A percentile compares a stretch with the other conserved stretches of the same genome.
These are phyloP conservation scores for Apamea monoglypha DNA, from an alignment of 2,888 invertebrate genomes.

Conservation along the genomic window DNA sequence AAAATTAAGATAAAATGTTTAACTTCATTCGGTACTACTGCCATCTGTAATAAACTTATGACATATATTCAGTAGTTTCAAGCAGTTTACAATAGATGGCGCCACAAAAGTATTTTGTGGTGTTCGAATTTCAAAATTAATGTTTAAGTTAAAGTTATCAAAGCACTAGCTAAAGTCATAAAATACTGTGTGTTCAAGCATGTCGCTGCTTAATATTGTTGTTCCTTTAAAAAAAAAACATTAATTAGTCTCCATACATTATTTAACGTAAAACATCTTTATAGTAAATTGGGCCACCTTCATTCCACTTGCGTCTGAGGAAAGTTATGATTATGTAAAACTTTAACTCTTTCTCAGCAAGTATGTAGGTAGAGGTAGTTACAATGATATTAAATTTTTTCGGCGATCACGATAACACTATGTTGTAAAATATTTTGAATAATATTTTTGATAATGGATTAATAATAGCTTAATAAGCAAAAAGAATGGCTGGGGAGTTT, in stretches of 20 bases:
- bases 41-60: conserved; percentile 60
- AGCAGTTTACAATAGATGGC: conserved; percentile 59
- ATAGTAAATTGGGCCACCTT: not conserved
- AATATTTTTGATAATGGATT: not conserved
- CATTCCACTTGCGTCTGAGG: not conserved
- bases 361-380: too few relatives aligned
- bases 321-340: not conserved
- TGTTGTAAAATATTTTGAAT: not conserved
- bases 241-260: not conserved
- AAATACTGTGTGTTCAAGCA: too few relatives aligned
- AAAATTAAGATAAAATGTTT: not conserved
- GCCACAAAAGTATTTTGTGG: conserved; percentile 21
- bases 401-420: too few relatives aligned
- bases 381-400: not conserved
- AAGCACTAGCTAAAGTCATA: not conserved
- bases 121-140: not conserved
- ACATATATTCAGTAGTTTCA: conserved; percentile 29
- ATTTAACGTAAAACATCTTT: not conserved
- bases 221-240: not conserved
- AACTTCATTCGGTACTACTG: conserved; percentile 27
- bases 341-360: too few relatives aligned
- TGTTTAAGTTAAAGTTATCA: not conserved
- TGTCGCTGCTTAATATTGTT: not conserved
- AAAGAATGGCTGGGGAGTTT: too few relatives aligned
- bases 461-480: not conserved